Evolutionary conservation across 2,113 vertebrate genomes (phyloP).

Genomic region (Heterocephalus glaber): DNA sequence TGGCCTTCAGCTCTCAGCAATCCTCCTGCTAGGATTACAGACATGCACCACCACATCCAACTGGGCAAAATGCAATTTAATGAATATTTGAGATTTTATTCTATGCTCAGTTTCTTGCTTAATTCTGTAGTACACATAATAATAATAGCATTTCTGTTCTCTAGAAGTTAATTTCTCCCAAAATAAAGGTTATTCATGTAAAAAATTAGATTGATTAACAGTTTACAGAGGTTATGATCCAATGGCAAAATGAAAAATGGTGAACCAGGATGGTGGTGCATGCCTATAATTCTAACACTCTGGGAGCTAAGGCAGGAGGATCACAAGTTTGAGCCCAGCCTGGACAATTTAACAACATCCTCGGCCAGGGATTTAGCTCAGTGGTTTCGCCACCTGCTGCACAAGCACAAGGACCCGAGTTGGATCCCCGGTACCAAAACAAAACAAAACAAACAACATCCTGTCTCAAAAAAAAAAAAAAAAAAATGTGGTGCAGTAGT

Average conservation of each 20-base stretch:
- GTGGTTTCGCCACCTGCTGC: too few relatives aligned
- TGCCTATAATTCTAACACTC: background rate
- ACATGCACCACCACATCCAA: background rate
- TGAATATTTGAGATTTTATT: constrained; percentile 25
- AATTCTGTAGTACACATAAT: background rate
- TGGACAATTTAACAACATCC: background rate
- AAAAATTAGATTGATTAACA: background rate
- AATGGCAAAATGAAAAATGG: background rate
- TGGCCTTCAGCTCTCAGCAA: background rate
- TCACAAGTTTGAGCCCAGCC: background rate
- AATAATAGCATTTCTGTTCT: background rate
- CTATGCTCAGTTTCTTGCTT: background rate
- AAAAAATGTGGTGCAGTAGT: background rate
- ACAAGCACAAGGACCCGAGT: too few relatives aligned
- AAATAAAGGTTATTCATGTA: background rate
- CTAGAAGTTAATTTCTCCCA: constrained; percentile 28
- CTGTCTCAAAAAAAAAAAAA: background rate
- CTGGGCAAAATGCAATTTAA: background rate
- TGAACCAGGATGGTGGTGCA: background rate
- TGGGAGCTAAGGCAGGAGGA: background rate
- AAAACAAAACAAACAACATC: too few relatives aligned
- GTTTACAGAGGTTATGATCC: background rate
- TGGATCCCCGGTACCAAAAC: too few relatives aligned
- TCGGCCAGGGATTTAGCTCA: too few relatives aligned
- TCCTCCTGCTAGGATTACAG: background rate